Percentiles rank a stretch among this genome's conserved stretches.
Evolutionary conservation across 37 sponge, comb jelly and placozoan genomes (phyloP).

Genomic region (Aplysina aerophoba): DNA sequence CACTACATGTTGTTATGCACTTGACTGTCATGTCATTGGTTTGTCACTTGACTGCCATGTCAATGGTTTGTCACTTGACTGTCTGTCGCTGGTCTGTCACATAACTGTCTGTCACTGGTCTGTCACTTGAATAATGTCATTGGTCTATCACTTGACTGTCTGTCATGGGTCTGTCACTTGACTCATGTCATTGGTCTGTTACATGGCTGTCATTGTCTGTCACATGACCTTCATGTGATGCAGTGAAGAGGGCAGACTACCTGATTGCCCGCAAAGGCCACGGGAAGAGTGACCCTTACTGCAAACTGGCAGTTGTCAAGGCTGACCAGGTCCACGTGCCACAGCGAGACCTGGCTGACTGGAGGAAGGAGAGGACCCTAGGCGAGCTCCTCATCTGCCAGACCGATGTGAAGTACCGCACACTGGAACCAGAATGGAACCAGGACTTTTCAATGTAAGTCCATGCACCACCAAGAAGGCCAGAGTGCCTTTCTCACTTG

Average conservation of each 20-base stretch:
- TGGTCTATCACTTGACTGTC: too few relatives aligned
- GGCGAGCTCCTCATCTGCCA: background rate
- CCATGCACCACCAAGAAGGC: too few relatives aligned
- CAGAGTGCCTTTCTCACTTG: too few relatives aligned
- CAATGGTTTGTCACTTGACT: too few relatives aligned
- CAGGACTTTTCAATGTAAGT: constrained; percentile 18
- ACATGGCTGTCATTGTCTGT: background rate
- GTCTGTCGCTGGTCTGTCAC: too few relatives aligned
- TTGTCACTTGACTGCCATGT: too few relatives aligned
- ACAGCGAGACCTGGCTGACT: constrained; percentile 1
- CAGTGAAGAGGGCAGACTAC: constrained; percentile 6
- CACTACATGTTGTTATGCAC: too few relatives aligned
- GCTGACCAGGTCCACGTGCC: background rate
- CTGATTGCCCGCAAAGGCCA: constrained; percentile 26
- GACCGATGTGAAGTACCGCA: constrained; percentile 16
- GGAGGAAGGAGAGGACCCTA: background rate
- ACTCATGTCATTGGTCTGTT: too few relatives aligned
- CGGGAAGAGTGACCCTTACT: constrained; percentile 36
- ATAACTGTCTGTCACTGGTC: too few relatives aligned
- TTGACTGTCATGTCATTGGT: too few relatives aligned
- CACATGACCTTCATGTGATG: background rate
- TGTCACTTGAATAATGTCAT: too few relatives aligned
- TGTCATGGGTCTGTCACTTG: too few relatives aligned
- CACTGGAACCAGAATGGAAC: constrained; percentile 26
- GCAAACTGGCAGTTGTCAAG: constrained; percentile 4